Evolutionary conservation across 2,888 invertebrate species (phyloP).

Genomic region (Phaedon cochleariae): DNA sequence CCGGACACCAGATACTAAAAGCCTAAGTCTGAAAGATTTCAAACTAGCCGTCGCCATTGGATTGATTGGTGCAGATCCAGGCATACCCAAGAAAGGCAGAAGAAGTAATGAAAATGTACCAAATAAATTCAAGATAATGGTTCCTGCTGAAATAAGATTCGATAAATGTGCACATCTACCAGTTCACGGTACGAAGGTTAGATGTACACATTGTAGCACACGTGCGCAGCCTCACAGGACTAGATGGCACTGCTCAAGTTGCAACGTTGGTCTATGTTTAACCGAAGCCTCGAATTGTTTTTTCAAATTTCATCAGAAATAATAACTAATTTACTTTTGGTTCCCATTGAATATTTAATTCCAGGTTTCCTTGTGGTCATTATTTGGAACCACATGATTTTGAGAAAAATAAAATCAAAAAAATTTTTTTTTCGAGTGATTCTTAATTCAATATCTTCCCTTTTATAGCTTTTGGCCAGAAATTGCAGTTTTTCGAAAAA

Average conservation of each 20-base stretch:
- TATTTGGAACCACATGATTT: too few species aligned
- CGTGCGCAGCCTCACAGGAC: neutral
- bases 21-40: conserved; percentile 11
- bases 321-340: too few species aligned
- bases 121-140: conserved; percentile 10
- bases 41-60: neutral
- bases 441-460: too few species aligned
- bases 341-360: too few species aligned
- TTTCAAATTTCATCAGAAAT: too few species aligned
- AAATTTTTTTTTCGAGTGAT: too few species aligned
- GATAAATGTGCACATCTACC: conserved; percentile 16
- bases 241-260: neutral
- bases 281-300: neutral
- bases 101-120: conserved; percentile 1
- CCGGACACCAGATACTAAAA: neutral
- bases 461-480: too few species aligned
- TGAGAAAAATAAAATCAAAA: too few species aligned
- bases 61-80: conserved; percentile 9
- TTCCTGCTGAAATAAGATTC: conserved; percentile 11
- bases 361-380: too few species aligned
- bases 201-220: conserved; percentile 16
- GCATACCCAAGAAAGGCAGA: neutral
- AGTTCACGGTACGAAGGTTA: conserved; percentile 12
- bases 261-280: conserved; percentile 2
- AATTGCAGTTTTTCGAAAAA: too few species aligned